Evolutionary conservation across 2,888 invertebrate species (phyloP), one percentile per base, ranked within the genome.

Genomic region (Athripsodes cinereus): DNA sequence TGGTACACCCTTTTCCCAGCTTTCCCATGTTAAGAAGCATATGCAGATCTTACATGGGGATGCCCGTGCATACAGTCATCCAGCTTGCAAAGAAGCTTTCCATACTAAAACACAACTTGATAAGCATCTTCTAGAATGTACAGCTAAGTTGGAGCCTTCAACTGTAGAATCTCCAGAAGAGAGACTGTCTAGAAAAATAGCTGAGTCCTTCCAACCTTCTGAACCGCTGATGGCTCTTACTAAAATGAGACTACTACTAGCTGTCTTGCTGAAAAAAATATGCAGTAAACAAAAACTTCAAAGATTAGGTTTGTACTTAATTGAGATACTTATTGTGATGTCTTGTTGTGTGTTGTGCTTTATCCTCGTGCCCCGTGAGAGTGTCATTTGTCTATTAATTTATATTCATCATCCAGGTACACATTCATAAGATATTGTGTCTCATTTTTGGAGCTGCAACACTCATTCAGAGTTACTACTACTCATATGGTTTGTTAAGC

Each of bases 1-100:
- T 67, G 84, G 84, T 35, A 80, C 85, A 35, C 83, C 85, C 1
- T 92, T 92, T 70, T 86, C 89, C 0, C 92, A 92, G 69, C 72
- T 92, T 57, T 90, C 92, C 0, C 92, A 92, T 68, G 83, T 92
- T 72, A 92, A 92, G 72, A 89, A 91, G 61, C 92, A 93, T 70
- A 90, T 93, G 90, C 81, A 84, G 61, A 88, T 88, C 67, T 90
- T 92, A 55, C 92, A 92, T 70, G 87, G 88, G 26, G 83, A 88
- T 64, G 81, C 81, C 61, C 86, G 89, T 64, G 87, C 90, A 0
- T 92, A 92, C 68, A 83, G 86, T 68, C 92, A 92, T 69, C 74
- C 77, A 19, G 82, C 82, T 53, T 92, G 92, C 70, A 78, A 83
- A 26, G 77, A 81, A 50, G 90, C 88, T 69, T 90, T 88, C 69